phyloP scores from a whole-genome alignment of 2,888 invertebrate genomes.

The Sisyra terminalis region DNA sequence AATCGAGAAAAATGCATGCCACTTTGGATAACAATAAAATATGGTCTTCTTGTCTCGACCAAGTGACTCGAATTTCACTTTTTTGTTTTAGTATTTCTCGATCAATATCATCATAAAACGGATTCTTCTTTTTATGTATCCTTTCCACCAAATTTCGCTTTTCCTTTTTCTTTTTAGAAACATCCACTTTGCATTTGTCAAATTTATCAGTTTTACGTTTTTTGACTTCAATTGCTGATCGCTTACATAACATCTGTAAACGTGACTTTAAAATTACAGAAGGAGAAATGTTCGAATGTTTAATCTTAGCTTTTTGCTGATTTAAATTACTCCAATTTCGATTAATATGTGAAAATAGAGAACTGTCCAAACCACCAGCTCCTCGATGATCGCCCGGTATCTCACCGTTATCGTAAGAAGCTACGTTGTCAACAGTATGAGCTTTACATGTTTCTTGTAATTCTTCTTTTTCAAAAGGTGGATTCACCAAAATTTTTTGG shows the following conservation, averaged over 20 bases:
- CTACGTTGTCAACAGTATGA: conserved; percentile 28
- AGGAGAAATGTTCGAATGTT: not conserved
- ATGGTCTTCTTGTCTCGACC: conserved; percentile 52
- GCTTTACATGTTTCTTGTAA: conserved; percentile 29
- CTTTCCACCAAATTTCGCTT: conserved; percentile 8
- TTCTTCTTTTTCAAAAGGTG: conserved; percentile 29
- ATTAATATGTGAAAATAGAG: conserved; percentile 45
- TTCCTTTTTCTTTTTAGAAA: conserved; percentile 7
- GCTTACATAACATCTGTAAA: no score
- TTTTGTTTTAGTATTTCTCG: conserved; percentile 41
- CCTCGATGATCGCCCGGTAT: conserved; percentile 58
- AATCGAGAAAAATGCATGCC: conserved; percentile 36
- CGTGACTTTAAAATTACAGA: conserved; percentile 4
- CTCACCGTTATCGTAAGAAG: conserved; percentile 32
- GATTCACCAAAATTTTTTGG: conserved; percentile 12
- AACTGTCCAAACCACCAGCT: conserved; percentile 56
- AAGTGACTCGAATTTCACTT: conserved; percentile 40
- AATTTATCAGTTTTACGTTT: not conserved
- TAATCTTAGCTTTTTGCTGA: not conserved
- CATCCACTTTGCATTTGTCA: conserved; percentile 2
- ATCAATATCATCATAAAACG: conserved; percentile 43
- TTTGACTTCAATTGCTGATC: not conserved
- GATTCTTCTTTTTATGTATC: conserved; percentile 11
- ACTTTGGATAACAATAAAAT: conserved; percentile 49
- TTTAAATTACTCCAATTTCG: conserved; percentile 37